Conservation (phyloP, 2,113 vertebrate genomes). For the Phalacrocorax brasilianus region DNA sequence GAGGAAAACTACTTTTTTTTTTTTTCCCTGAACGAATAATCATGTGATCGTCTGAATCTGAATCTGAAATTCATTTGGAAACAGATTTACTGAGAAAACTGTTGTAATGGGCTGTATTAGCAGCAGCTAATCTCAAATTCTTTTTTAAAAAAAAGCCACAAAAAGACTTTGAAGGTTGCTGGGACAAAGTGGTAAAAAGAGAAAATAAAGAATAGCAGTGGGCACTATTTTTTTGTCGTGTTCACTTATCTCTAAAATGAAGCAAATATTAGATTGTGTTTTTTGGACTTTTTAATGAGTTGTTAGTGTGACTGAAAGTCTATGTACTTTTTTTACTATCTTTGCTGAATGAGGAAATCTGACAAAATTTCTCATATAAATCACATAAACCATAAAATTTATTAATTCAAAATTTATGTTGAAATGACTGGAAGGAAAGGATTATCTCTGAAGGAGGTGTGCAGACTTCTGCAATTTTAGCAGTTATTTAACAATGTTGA, state of each 20-base stretch:
- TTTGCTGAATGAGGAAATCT: neutral
- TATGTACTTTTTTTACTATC: neutral
- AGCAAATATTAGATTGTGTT: neutral
- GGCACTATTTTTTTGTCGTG: neutral
- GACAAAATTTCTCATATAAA: neutral
- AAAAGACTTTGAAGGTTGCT: neutral
- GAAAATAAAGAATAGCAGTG: neutral
- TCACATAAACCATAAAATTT: neutral
- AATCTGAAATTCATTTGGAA: neutral
- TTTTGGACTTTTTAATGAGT: neutral
- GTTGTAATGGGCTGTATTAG: neutral
- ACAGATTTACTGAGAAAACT: neutral
- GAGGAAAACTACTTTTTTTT: neutral
- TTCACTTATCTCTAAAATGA: neutral
- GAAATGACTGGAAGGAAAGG: neutral
- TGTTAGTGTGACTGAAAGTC: neutral
- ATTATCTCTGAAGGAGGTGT: neutral
- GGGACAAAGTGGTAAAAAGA: neutral
- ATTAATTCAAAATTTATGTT: neutral
- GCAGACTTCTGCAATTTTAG: neutral
- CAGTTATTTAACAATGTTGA: slow-evolving; percentile 13
- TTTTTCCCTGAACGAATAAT: neutral
- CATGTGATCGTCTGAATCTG: neutral
- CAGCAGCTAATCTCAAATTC: neutral
- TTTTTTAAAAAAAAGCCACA: neutral